Conservation (phyloP, 2,888 invertebrate species). For the Pseudococcus viburni region DNA sequence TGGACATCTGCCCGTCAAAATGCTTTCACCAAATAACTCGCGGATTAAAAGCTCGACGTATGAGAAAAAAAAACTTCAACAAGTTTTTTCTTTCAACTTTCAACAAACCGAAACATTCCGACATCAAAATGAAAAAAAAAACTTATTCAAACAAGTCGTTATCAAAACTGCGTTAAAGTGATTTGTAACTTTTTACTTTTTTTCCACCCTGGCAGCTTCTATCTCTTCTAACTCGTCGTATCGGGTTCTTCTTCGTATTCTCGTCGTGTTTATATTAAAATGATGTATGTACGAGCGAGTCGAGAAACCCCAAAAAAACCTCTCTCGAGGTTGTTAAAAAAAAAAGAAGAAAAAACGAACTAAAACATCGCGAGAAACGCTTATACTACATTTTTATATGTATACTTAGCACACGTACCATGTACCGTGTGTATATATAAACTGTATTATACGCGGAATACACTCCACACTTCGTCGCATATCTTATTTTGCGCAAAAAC, state of each 20-base stretch:
- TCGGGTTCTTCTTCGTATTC: not conserved
- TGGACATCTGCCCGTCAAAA: conserved; percentile 52
- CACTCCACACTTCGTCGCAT: not conserved
- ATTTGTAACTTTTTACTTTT: conserved; percentile 59
- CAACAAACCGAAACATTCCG: conserved; percentile 36
- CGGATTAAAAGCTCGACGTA: conserved; percentile 37
- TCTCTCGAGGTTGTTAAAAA: not conserved
- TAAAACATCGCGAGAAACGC: too few relatives aligned
- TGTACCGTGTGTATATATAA: not conserved
- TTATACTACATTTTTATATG: too few relatives aligned
- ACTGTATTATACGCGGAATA: not conserved
- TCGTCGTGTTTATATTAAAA: conserved; percentile 9
- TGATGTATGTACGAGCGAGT: conserved; percentile 19
- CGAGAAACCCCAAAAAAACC: not conserved
- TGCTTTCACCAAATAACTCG: conserved; percentile 32
- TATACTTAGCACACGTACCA: not conserved
- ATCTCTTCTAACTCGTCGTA: not conserved
- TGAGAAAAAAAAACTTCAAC: conserved; percentile 4
- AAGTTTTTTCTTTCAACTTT: conserved; percentile 43
- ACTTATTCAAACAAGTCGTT: conserved; percentile 59
- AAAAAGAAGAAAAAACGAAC: not conserved
- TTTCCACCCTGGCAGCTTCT: not conserved
- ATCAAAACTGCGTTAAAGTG: conserved; percentile 62
- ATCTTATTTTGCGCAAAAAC: conserved; percentile 31
- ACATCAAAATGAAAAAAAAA: conserved; percentile 32